A percentile compares a stretch with the other conserved stretches of the same genome.
phyloP scores from a whole-genome alignment of 1,140 invertebrate species.

The Rhizoglyphus robini region DNA sequence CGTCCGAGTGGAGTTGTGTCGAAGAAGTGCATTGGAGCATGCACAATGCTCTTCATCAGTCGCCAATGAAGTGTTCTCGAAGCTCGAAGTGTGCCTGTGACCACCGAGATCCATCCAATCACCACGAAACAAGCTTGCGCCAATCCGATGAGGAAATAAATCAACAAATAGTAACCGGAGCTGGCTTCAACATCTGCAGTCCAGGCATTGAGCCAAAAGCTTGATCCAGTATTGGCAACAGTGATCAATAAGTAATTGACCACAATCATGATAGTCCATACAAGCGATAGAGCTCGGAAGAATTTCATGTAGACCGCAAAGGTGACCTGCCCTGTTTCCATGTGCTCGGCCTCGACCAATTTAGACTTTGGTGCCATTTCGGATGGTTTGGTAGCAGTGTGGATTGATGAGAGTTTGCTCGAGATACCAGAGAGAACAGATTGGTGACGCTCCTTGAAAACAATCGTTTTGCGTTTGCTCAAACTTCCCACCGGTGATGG shows the following conservation, averaged over 20 bases:
- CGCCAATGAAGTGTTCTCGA: conserved; percentile 20
- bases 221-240: conserved; percentile 69
- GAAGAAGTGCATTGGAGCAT: conserved; percentile 30
- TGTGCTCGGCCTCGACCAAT: conserved; percentile 71
- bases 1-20: conserved; percentile 30
- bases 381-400: background rate
- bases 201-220: conserved; percentile 61
- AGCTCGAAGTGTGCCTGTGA: conserved; percentile 25
- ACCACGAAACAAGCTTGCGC: conserved; percentile 24
- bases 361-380: conserved; percentile 35
- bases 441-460: background rate
- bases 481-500: background rate
- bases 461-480: background rate
- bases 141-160: conserved; percentile 26
- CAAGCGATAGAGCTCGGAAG: conserved; percentile 25
- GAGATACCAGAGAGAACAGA: background rate
- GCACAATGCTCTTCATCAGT: conserved; percentile 25
- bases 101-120: conserved; percentile 23
- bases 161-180: background rate
- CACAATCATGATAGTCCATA: conserved; percentile 23
- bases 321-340: conserved; percentile 80
- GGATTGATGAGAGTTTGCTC: background rate
- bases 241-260: conserved; percentile 25
- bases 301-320: conserved; percentile 62
- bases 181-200: background rate